Base-by-base conservation (phyloP, 2,888 invertebrate genomes). In the Eurytoma californica region DNA sequence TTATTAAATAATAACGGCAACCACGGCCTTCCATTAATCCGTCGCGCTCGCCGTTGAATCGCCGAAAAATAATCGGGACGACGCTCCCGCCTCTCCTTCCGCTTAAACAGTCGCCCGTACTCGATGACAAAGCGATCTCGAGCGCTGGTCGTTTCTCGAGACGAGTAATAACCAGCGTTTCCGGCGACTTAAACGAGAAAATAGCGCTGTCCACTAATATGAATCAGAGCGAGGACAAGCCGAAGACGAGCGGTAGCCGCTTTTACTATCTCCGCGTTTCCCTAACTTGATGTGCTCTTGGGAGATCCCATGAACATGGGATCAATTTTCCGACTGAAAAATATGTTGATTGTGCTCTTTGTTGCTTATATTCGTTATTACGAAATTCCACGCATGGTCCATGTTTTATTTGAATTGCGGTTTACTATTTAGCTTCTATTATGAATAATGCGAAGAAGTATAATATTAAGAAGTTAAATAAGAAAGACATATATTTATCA, bases 131-230 rank as follows among this genome's bases (percentile, higher is more conserved):
- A 80, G 77, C 70, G 74, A 69, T 77, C 69, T 67, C 14, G 18
- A 68, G 63, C 63, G 47, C 20, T 67, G 20, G 9, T 63, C 63
- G 49, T 58, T 63, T 63, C 24, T 24, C 61, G 20, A 68, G 63
- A 76, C 72, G 72, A 83, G 80, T 82, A 80, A 80, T 78, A 78
- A 66, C 66, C 75, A 13, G 60, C 78, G 72, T 69, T 80, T 82
- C 77, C 75, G 80, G 72, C 65, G 78, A 78, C 80, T 77, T 68
- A 75, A 77, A 80, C 65, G 80, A 82, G 82, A 82, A 82, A 80
- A 82, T 82, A 80, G 75, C 75, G 73, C 39, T 73, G 51, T 60
- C 78, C 80, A 82, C 80, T 82, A 80, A 82, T 82, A 80, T 79
- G 76, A 82, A 82, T 82, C 78, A 80, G 76, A 72, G 73, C 57